Base-by-base conservation (phyloP, 2,888 invertebrate genomes). In the Deilephila porcellus region DNA sequence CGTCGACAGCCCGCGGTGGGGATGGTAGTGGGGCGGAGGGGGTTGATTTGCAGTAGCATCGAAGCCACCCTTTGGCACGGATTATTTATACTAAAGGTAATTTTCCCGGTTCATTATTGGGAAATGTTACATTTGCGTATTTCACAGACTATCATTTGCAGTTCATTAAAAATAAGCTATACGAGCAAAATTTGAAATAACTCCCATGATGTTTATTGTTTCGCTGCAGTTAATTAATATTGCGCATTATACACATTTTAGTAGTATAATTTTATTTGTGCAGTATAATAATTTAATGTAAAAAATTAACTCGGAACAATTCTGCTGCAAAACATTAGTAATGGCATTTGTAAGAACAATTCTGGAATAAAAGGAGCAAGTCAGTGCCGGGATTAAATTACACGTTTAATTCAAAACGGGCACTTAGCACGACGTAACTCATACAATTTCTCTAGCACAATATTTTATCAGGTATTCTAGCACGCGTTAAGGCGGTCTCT, bases 31-130 rank as follows among this genome's bases (percentile, higher is more conserved):
- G 87, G 88, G 87, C 81, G 84, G 82, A 84, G 89, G 89, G 86
- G 90, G 90, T 88, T 93, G 94, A 94, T 94, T 94, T 94, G 94
- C 93, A 90, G 92, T 92, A 88, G 88, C 88, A 90, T 90, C 93
- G 94, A 92, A 90, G 82, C 93, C 93, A 91, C 93, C 93, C 93
- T 92, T 91, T 93, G 90, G 90, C 91, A 89, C 86, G 91, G 93
- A 93, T 94, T 94, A 93, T 94, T 94, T 94, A 94, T 91, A 93
- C 90, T 92, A 92, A 90, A 93, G 92, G 93, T 94, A 94, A 94
- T 94, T 93, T 93, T 83, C 88, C 88, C 83, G 89, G 94, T 93
- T 93, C 91, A 94, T 94, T 94, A 94, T 92, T 92, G 93, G 92
- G 88, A 90, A 93, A 92, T 92, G 92, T 90, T 89, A 91, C 93